Conservation (phyloP, 2,888 invertebrate species). For the Sipha maydis region DNA sequence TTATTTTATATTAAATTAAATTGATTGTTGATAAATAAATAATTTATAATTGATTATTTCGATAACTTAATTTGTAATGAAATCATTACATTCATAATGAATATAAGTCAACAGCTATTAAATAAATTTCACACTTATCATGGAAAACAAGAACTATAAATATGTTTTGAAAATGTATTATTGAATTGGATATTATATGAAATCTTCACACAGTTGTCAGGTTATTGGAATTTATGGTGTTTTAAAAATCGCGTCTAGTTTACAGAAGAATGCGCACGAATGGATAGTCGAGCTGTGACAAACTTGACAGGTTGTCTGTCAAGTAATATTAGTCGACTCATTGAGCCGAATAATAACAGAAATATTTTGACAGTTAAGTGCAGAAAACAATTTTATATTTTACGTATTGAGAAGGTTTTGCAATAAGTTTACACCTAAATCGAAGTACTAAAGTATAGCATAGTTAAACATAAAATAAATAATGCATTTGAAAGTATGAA, state of each 20-base stretch:
- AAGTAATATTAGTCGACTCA: slow-evolving; percentile 51
- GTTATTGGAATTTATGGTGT: slow-evolving; percentile 32
- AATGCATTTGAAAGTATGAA: background rate
- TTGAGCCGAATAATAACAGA: slow-evolving; percentile 56
- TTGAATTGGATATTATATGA: background rate
- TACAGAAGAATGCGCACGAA: slow-evolving; percentile 52
- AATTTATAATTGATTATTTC: too few species aligned
- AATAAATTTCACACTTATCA: background rate
- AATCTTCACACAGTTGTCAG: background rate
- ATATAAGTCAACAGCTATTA: too few species aligned
- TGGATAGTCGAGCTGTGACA: slow-evolving; percentile 42
- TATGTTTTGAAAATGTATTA: background rate
- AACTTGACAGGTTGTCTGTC: slow-evolving; percentile 54
- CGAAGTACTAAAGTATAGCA: background rate
- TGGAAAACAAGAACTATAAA: background rate
- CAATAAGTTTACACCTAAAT: slow-evolving; percentile 18
- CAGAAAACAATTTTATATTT: slow-evolving; percentile 54
- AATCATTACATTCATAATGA: too few species aligned
- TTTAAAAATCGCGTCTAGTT: slow-evolving; percentile 44
- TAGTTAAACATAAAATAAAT: background rate
- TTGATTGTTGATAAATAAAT: too few species aligned
- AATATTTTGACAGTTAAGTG: slow-evolving; percentile 42
- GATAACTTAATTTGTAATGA: too few species aligned
- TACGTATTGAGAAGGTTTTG: background rate
- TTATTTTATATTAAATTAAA: too few species aligned